phyloP scores from a whole-genome alignment of 1,140 invertebrate species.

The Drosophila suzukii region DNA sequence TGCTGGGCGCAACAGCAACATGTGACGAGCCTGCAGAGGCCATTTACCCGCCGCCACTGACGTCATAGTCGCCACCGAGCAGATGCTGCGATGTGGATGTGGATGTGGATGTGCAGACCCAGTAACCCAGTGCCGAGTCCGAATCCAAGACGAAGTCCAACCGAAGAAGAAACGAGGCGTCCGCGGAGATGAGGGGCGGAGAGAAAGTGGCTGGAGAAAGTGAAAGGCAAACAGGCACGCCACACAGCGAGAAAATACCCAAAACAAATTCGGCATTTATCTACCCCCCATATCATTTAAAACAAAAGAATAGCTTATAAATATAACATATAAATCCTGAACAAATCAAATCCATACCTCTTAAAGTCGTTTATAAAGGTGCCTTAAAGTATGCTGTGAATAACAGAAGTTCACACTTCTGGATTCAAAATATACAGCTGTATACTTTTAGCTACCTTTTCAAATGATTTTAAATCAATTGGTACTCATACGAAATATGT shows the following conservation, averaged over 20 bases:
- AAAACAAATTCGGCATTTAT: no score
- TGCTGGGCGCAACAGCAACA: slow-evolving; percentile 63
- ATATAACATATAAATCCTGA: no score
- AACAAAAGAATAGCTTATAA: no score
- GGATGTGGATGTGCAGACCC: slow-evolving; percentile 26
- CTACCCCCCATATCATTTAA: no score
- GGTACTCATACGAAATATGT: no score
- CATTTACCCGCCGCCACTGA: slow-evolving; percentile 79
- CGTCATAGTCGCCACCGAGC: slow-evolving; percentile 60
- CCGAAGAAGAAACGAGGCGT: slow-evolving; percentile 22
- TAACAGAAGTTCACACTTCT: no score
- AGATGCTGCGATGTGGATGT: slow-evolving; percentile 16
- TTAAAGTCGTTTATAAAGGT: neutral
- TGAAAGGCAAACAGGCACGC: slow-evolving; percentile 2
- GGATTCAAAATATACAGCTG: no score
- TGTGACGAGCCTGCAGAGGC: slow-evolving; percentile 74
- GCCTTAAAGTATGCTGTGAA: no score
- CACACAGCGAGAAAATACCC: slow-evolving; percentile 3
- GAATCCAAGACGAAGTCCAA: slow-evolving; percentile 11
- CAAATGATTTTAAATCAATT: no score
- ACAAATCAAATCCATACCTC: no score
- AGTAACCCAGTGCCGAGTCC: slow-evolving; percentile 57
- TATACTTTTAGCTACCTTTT: no score
- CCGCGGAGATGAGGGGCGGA: neutral
- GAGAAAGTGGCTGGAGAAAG: neutral